phyloP scores from a whole-genome alignment of 2,797 vertebrate genomes.

The Prionace glauca region DNA sequence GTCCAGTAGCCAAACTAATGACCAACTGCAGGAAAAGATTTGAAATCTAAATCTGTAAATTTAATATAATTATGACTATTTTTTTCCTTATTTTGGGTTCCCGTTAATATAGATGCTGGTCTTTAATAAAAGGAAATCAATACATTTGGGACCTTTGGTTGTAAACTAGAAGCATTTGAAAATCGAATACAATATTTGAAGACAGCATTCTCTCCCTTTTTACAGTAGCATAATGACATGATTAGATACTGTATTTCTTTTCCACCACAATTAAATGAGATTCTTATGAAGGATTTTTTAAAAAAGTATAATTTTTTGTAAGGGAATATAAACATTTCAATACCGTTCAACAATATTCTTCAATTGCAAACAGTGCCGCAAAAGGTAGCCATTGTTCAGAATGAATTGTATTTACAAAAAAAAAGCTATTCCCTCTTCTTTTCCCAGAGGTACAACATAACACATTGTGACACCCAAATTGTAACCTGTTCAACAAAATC shows the following conservation, averaged over 20 bases:
- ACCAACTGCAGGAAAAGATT: not conserved
- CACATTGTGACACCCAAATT: not conserved
- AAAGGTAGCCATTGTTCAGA: not conserved
- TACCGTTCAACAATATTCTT: not conserved
- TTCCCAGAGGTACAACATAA: not conserved
- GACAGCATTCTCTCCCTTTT: not conserved
- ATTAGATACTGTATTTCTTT: not conserved
- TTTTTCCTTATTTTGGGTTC: not conserved
- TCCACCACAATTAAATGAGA: not conserved
- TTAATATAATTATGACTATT: not conserved
- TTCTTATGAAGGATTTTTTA: not conserved
- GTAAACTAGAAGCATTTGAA: not conserved
- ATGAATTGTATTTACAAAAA: not conserved
- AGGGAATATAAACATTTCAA: not conserved
- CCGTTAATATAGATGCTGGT: not conserved
- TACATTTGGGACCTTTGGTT: not conserved
- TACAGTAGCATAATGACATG: not conserved
- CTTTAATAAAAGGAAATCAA: not conserved
- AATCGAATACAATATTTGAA: not conserved
- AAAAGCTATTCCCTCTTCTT: not conserved
- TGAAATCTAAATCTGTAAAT: not conserved
- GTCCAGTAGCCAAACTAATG: not conserved
- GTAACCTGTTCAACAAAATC: not conserved
- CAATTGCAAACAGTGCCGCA: not conserved
- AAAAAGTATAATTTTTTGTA: not conserved